phyloP scores from a whole-genome alignment of 2,888 invertebrate species.

The Parthenolecanium corni region DNA sequence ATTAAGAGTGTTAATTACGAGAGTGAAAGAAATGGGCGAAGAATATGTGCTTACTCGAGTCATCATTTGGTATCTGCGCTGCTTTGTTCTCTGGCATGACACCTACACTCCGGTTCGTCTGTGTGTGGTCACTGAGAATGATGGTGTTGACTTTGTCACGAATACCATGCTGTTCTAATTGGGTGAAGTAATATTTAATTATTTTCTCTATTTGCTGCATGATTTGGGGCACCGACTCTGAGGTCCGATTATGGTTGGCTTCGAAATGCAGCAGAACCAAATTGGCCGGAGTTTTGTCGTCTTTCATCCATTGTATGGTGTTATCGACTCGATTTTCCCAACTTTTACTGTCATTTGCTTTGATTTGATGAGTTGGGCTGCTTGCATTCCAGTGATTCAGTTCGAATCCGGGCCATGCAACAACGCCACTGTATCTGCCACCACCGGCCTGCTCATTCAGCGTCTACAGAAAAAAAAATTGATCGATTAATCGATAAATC shows the following conservation, averaged over 20 bases:
- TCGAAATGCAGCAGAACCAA: conserved; percentile 56
- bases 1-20: no score
- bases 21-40: no score
- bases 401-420: conserved; percentile 59
- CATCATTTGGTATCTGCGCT: no score
- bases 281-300: conserved; percentile 51
- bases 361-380: neutral
- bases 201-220: conserved; percentile 44
- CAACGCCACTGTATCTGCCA: conserved; percentile 48
- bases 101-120: no score
- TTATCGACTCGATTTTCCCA: conserved; percentile 46
- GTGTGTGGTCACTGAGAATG: conserved; percentile 60
- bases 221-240: conserved; percentile 39
- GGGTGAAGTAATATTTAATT: conserved; percentile 45
- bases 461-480: conserved; percentile 44
- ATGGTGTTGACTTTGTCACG: conserved; percentile 49
- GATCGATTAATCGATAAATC: no score
- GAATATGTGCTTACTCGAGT: no score
- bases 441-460: conserved; percentile 45
- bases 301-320: conserved; percentile 49
- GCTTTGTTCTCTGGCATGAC: no score
- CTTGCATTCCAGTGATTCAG: conserved; percentile 41
- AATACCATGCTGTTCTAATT: conserved; percentile 44
- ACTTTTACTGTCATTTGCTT: neutral
- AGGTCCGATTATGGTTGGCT: conserved; percentile 52